Conservation (phyloP, 2,113 vertebrate species). For the Melanocharis versteri region DNA sequence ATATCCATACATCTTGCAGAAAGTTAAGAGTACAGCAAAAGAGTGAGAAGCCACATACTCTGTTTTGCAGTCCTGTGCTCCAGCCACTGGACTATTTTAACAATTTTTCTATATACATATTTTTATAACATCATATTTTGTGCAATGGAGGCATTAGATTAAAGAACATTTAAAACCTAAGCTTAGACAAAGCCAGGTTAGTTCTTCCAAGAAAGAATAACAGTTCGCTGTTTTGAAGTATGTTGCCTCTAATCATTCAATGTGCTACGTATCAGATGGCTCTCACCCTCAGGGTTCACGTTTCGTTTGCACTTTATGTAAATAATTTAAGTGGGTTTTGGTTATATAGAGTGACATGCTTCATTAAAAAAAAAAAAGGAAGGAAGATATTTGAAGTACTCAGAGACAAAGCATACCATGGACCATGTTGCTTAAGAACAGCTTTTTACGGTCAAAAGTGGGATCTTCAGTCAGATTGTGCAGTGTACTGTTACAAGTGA, state of each 20-base stretch:
- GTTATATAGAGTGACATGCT: neutral
- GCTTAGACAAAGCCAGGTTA: neutral
- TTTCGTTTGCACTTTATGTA: neutral
- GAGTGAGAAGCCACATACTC: neutral
- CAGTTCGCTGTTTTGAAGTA: neutral
- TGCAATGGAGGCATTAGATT: neutral
- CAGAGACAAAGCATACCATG: neutral
- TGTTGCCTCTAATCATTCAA: neutral
- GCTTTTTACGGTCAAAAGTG: neutral
- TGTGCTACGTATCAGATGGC: rapidly evolving
- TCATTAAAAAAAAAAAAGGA: neutral
- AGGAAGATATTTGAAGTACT: neutral
- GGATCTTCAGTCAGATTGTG: neutral
- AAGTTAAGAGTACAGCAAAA: neutral
- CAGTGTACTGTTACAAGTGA: neutral
- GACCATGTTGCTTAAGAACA: neutral
- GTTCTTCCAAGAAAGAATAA: neutral
- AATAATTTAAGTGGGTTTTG: neutral
- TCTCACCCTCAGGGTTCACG: neutral
- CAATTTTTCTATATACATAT: neutral
- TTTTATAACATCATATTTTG: neutral
- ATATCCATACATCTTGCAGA: neutral
- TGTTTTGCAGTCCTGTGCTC: neutral
- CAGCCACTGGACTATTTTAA: neutral
- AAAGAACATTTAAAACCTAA: neutral